These are phyloP conservation scores for Rhogogaster chlorosoma DNA, from an alignment of 2,888 invertebrate species.

Conservation along the genomic window DNA sequence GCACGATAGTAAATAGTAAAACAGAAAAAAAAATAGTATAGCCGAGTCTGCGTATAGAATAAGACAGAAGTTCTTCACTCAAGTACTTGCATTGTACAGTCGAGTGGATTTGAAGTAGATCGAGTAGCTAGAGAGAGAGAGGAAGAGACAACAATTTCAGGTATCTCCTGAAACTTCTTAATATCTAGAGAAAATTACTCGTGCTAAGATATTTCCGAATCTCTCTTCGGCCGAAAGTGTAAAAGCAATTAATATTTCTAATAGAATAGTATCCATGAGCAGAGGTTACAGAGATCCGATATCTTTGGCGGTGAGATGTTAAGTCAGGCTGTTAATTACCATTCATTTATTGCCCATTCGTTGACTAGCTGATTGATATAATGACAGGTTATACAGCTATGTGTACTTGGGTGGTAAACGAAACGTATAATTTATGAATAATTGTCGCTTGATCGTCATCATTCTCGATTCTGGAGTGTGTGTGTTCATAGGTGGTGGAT, in stretches of 20 bases:
- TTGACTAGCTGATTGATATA: slow-evolving; percentile 47
- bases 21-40: not conserved
- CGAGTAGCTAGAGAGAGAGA: not conserved
- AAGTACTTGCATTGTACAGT: not conserved
- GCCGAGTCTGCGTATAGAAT: not conserved
- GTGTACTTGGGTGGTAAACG: slow-evolving; percentile 41
- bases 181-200: not conserved
- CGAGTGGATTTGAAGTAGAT: not conserved
- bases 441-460: slow-evolving; percentile 9
- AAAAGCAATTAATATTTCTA: slow-evolving; percentile 21
- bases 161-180: not conserved
- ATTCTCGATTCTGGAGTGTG: not conserved
- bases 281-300: slow-evolving; percentile 16
- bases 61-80: not conserved
- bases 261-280: not conserved
- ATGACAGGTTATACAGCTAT: slow-evolving; percentile 34
- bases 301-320: slow-evolving; percentile 54
- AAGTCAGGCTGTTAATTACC: slow-evolving; percentile 60
- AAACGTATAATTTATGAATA: slow-evolving; percentile 45
- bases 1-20: not conserved
- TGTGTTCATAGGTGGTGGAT: not conserved
- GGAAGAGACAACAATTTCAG: not conserved
- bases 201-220: not conserved
- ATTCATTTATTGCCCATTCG: slow-evolving; percentile 53
- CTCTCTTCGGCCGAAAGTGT: not conserved